Conservation (phyloP, 2,113 vertebrate species). For the Gymnobelideus leadbeateri region DNA sequence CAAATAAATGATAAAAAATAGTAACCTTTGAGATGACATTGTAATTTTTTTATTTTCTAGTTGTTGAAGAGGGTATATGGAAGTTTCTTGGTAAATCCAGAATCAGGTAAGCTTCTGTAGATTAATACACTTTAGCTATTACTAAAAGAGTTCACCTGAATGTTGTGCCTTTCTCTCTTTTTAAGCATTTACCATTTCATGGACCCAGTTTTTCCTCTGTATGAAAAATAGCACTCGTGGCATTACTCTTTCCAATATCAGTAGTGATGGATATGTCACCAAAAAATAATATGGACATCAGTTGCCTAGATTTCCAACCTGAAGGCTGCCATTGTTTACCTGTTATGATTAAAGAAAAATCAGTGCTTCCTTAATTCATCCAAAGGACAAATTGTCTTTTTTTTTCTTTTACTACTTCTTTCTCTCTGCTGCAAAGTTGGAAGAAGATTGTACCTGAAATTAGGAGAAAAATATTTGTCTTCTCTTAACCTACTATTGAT, state of each 20-base stretch:
- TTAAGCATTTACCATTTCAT: conserved; percentile 18
- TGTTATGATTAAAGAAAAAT: not conserved
- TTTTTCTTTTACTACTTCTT: not conserved
- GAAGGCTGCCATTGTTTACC: conserved; percentile 12
- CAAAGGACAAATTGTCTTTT: conserved; percentile 43
- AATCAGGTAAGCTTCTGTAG: conserved; percentile 87
- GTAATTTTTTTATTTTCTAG: conserved; percentile 82
- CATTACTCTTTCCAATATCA: not conserved
- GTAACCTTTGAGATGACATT: conserved; percentile 54
- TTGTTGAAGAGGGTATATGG: conserved; percentile 95
- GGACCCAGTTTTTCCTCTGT: conserved; percentile 5
- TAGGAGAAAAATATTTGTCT: conserved; percentile 20
- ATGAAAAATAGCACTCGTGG: conserved; percentile 35
- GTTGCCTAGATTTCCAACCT: conserved; percentile 24
- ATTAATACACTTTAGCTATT: conserved; percentile 14
- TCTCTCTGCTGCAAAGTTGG: conserved; percentile 12
- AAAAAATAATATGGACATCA: not conserved
- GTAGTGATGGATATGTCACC: not conserved
- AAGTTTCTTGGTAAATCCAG: conserved; percentile 90
- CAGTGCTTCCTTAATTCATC: too few relatives aligned
- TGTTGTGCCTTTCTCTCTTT: conserved; percentile 3
- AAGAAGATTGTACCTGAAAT: conserved; percentile 34
- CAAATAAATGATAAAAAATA: not conserved
- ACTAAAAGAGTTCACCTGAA: conserved; percentile 32
- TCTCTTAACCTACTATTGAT: conserved; percentile 24